phyloP scores from a whole-genome alignment of 2,113 vertebrate genomes.

The Puntigrus tetrazona region DNA sequence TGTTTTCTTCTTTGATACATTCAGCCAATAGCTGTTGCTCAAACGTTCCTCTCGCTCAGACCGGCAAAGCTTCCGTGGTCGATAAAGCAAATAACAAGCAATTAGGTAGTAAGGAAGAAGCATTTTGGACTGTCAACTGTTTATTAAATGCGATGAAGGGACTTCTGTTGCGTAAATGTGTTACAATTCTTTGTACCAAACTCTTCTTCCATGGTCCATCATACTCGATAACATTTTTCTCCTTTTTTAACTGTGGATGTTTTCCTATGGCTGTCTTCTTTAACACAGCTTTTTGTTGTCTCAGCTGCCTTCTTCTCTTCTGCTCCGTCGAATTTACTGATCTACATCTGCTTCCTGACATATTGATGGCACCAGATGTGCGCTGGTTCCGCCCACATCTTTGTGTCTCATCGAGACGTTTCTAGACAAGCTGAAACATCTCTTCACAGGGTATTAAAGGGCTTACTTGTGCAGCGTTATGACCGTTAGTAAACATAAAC shows the following conservation, averaged over 20 bases:
- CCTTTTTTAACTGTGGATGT: background rate
- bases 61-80: slow-evolving; percentile 8
- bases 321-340: slow-evolving; percentile 4
- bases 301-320: background rate
- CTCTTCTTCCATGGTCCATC: background rate
- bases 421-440: background rate
- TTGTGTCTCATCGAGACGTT: background rate
- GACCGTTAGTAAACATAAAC: background rate
- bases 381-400: background rate
- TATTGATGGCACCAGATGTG: slow-evolving; percentile 34
- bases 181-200: background rate
- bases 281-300: slow-evolving; percentile 20
- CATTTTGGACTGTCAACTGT: slow-evolving; percentile 9
- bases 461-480: background rate
- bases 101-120: background rate
- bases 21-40: background rate
- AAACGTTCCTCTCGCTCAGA: background rate
- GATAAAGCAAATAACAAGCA: background rate
- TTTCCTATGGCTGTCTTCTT: slow-evolving; percentile 22
- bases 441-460: background rate
- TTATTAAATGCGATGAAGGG: slow-evolving; percentile 7
- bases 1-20: slow-evolving; percentile 5
- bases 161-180: background rate
- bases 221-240: slow-evolving; percentile 9
- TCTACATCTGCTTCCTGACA: slow-evolving; percentile 23